phyloP scores from a whole-genome alignment of 23 tunicate genomes.

The Styela clava region DNA sequence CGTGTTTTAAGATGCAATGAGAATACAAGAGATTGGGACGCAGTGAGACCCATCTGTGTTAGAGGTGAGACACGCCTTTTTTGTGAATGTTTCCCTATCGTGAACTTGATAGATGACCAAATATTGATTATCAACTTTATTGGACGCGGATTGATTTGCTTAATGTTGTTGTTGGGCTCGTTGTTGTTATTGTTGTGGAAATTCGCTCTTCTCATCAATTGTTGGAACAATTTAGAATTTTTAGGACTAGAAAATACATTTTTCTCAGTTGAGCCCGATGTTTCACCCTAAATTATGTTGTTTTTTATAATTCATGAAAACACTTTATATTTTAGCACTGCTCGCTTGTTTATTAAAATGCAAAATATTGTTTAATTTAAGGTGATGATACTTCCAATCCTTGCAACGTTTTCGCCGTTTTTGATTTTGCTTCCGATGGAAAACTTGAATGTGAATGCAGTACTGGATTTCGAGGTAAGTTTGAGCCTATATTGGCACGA shows the following conservation, averaged over 20 bases:
- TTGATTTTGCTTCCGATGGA: constrained; percentile 1
- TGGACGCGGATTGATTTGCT: neutral
- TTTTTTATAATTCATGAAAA: no score
- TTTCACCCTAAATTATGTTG: no score
- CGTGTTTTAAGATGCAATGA: constrained; percentile 11
- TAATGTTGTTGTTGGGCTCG: neutral
- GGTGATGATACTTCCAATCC: constrained; percentile 27
- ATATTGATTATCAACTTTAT: neutral
- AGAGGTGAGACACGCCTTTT: constrained; percentile 14
- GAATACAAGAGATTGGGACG: constrained; percentile 25
- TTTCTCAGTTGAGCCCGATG: no score
- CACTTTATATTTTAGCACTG: no score
- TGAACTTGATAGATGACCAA: neutral
- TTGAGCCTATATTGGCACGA: no score
- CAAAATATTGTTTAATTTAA: no score
- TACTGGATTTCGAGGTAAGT: constrained; percentile 55
- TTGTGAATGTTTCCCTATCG: neutral
- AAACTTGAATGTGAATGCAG: constrained; percentile 51
- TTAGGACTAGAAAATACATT: no score
- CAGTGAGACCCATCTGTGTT: constrained; percentile 33
- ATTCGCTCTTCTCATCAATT: no score
- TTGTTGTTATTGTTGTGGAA: no score
- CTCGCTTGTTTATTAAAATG: no score
- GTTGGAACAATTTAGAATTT: no score
- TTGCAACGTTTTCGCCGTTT: constrained; percentile 14